Conservation (phyloP, 2,888 invertebrate species). For the Drosophila cognata region DNA sequence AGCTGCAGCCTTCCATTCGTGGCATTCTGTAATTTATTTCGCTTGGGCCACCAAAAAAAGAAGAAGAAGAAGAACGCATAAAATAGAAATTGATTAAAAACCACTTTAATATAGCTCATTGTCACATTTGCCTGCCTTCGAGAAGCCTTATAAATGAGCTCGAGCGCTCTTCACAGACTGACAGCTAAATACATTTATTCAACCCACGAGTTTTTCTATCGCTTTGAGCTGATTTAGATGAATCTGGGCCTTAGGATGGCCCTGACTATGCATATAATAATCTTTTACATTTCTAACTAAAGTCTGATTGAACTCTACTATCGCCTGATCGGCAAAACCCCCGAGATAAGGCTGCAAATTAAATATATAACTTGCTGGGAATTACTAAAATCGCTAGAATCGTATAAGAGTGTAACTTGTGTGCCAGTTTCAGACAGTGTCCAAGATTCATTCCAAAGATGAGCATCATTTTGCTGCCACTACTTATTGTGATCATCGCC, state of each 20-base stretch:
- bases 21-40: slow-evolving; percentile 65
- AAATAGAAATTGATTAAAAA: slow-evolving; percentile 72
- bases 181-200: slow-evolving; percentile 13
- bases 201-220: neutral
- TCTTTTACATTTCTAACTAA: neutral
- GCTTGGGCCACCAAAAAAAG: slow-evolving; percentile 23
- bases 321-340: neutral
- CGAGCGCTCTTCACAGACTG: slow-evolving; percentile 18
- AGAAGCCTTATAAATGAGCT: slow-evolving; percentile 43
- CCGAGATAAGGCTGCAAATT: slow-evolving; percentile 1
- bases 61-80: slow-evolving; percentile 12
- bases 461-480: neutral
- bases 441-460: slow-evolving; percentile 1
- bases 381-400: neutral
- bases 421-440: neutral
- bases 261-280: neutral
- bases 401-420: slow-evolving; percentile 1
- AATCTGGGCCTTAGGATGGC: neutral
- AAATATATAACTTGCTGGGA: neutral
- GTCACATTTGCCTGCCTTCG: slow-evolving; percentile 49
- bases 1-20: slow-evolving; percentile 45
- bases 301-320: neutral
- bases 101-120: slow-evolving; percentile 70
- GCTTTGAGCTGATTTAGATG: neutral
- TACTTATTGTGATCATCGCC: slow-evolving; percentile 13